These are phyloP conservation scores for Habroteleia sp. DNA, from an alignment of 2,888 invertebrate species.

Conservation along the genomic window DNA sequence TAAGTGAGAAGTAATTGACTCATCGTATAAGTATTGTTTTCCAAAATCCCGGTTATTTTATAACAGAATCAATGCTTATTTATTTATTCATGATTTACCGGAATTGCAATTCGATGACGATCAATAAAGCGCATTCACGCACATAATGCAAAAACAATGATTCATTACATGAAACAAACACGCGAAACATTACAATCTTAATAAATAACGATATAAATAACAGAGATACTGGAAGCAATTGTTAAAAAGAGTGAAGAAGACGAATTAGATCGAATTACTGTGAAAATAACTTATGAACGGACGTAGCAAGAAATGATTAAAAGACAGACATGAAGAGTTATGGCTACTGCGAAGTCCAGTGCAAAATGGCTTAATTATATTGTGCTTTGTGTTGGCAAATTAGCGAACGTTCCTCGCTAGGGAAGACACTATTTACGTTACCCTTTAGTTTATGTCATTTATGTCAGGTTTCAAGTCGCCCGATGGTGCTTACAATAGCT, in stretches of 20 bases:
- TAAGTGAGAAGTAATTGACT: too few species aligned
- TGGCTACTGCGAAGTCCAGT: neutral
- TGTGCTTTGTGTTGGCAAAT: slow-evolving; percentile 7
- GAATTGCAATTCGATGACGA: slow-evolving; percentile 10
- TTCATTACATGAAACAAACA: slow-evolving; percentile 17
- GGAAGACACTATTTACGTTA: neutral
- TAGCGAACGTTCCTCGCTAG: slow-evolving; percentile 1
- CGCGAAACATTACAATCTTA: slow-evolving; percentile 3
- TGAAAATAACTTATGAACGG: neutral
- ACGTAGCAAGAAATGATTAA: slow-evolving; percentile 1
- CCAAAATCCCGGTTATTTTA: neutral
- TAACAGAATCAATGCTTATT: neutral
- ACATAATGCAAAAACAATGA: slow-evolving; percentile 16
- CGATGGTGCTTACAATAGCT: neutral
- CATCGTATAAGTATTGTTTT: too few species aligned
- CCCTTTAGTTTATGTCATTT: slow-evolving; percentile 31
- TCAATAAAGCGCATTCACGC: slow-evolving; percentile 25
- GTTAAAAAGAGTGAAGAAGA: neutral
- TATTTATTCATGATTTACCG: slow-evolving; percentile 6
- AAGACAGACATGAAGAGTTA: slow-evolving; percentile 9
- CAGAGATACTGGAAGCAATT: neutral
- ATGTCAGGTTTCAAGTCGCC: slow-evolving; percentile 10
- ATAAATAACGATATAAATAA: neutral
- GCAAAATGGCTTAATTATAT: slow-evolving; percentile 22
- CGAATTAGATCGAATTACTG: neutral